phyloP scores from a whole-genome alignment of 2,797 vertebrate species.

The Moxostoma hubbsi region DNA sequence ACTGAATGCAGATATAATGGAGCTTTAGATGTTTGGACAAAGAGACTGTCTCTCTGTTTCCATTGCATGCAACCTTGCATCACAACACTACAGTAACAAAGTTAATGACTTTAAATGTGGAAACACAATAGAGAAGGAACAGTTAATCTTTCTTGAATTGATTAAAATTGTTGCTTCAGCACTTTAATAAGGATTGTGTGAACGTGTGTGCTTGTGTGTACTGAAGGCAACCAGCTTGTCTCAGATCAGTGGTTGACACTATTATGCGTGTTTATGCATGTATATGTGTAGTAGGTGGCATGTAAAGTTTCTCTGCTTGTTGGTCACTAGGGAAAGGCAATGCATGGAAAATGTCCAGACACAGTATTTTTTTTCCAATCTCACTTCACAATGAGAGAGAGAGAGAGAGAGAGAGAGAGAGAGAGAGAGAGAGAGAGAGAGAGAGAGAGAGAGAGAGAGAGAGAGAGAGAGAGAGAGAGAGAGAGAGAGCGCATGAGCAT shows the following conservation, averaged over 20 bases:
- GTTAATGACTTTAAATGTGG: neutral
- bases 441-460: neutral
- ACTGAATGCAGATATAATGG: conserved; percentile 30
- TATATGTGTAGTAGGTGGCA: conserved; percentile 32
- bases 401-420: neutral
- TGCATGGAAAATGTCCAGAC: conserved; percentile 70
- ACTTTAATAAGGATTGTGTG: neutral
- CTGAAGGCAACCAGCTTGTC: neutral
- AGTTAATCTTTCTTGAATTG: neutral
- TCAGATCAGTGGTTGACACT: conserved; percentile 9
- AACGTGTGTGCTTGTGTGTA: neutral
- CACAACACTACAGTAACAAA: conserved; percentile 34
- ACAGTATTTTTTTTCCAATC: conserved; percentile 69
- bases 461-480: neutral
- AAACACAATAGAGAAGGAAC: conserved; percentile 10
- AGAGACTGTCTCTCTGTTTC: conserved; percentile 15
- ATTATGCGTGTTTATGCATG: neutral
- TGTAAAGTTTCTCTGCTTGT: conserved; percentile 4
- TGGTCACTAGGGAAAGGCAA: conserved; percentile 50
- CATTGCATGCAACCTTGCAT: neutral
- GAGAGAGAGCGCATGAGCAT: conserved; percentile 9
- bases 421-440: neutral
- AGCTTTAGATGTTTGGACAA: conserved; percentile 21
- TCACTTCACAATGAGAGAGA: neutral
- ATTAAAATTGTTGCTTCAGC: neutral